Percentiles rank a stretch among this genome's conserved stretches.
phyloP scores from a whole-genome alignment of 2,113 vertebrate genomes.

The Nannobrachium achirus region DNA sequence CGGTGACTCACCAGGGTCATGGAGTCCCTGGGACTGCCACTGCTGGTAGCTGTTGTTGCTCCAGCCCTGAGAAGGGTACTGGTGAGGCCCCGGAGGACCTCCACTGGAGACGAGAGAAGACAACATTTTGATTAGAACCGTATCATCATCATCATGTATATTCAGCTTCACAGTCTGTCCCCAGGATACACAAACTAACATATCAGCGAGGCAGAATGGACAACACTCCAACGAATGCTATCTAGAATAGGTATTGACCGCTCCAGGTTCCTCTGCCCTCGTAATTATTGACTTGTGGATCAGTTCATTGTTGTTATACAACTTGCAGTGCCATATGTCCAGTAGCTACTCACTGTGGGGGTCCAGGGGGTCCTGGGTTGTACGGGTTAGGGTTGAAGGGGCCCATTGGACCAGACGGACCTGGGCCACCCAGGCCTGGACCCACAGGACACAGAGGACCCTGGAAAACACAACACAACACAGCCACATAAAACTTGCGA shows the following conservation, averaged over 20 bases:
- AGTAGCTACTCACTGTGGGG: constrained; percentile 79
- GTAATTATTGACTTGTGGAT: too few species aligned
- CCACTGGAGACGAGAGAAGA: constrained; percentile 58
- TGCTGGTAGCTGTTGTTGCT: constrained; percentile 83
- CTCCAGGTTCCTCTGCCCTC: too few species aligned
- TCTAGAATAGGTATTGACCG: too few species aligned
- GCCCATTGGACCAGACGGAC: constrained; percentile 84
- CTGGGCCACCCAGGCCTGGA: constrained; percentile 78
- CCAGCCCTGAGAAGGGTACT: constrained; percentile 85
- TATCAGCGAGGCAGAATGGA: not conserved
- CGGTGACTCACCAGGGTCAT: constrained; percentile 81
- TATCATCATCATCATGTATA: not conserved
- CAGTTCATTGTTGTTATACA: not conserved
- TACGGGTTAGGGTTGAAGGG: constrained; percentile 86
- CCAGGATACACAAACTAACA: too few species aligned
- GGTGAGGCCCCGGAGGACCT: constrained; percentile 80
- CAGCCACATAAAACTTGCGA: not conserved
- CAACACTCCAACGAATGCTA: too few species aligned
- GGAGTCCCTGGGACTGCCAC: constrained; percentile 84
- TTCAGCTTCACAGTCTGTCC: too few species aligned
- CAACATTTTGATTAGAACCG: not conserved
- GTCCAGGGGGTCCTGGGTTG: constrained; percentile 80
- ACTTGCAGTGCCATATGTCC: not conserved
- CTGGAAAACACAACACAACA: constrained; percentile 47
- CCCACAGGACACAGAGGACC: constrained; percentile 84